Conservation (phyloP, 2,888 invertebrate species). For the Oligia fasciuncula region DNA sequence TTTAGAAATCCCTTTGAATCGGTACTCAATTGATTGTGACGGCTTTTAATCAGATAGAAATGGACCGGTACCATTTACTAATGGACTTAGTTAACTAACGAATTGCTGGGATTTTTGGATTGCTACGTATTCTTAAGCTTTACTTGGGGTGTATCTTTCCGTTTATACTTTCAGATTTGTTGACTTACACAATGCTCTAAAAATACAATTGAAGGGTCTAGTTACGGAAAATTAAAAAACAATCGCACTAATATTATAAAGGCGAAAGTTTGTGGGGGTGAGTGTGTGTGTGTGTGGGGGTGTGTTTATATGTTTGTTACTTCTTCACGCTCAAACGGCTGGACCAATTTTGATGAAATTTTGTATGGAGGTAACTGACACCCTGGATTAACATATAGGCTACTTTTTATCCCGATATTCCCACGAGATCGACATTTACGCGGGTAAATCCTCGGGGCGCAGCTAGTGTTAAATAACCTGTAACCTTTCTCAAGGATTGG, state of each 20-base stretch:
- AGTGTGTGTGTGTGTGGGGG: too few species aligned
- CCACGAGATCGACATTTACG: too few species aligned
- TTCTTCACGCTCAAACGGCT: too few species aligned
- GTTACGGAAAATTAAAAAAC: neutral
- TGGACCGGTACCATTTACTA: constrained; percentile 63
- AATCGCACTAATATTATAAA: neutral
- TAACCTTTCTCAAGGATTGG: too few species aligned
- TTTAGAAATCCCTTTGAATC: constrained; percentile 57
- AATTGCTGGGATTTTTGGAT: constrained; percentile 53
- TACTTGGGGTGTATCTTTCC: constrained; percentile 36
- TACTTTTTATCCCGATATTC: too few species aligned
- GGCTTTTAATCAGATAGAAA: constrained; percentile 63
- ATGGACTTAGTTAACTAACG: constrained; percentile 65
- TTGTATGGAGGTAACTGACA: too few species aligned
- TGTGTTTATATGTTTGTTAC: too few species aligned
- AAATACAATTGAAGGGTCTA: neutral
- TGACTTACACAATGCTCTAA: neutral
- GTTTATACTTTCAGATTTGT: constrained; percentile 32
- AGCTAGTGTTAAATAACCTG: too few species aligned
- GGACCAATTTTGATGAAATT: too few species aligned
- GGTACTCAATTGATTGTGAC: constrained; percentile 56
- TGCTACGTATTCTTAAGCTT: constrained; percentile 32
- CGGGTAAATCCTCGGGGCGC: too few species aligned
- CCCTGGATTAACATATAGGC: too few species aligned
- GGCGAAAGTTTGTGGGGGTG: too few species aligned